Evolutionary conservation across 2,797 vertebrate genomes (phyloP).

Genomic region (Ceryle rudis): DNA sequence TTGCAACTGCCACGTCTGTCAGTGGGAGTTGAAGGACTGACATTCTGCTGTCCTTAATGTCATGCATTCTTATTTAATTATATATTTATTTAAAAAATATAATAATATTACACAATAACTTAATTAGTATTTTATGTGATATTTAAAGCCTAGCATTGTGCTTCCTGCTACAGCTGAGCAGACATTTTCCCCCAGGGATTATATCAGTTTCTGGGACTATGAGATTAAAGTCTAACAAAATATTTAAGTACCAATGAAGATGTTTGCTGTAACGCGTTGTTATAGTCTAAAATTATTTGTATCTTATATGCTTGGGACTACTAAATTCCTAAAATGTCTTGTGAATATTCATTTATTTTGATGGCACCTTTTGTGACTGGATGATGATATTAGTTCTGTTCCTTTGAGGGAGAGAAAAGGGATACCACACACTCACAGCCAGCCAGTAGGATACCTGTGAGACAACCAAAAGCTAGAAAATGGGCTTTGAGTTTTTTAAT

Average conservation of each 20-base stretch:
- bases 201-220: background rate
- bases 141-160: constrained; percentile 13
- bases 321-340: background rate
- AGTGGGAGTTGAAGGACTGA: background rate
- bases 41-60: background rate
- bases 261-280: background rate
- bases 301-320: background rate
- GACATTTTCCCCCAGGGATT: background rate
- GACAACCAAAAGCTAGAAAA: background rate
- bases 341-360: background rate
- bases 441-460: background rate
- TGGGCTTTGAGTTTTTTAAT: background rate
- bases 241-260: background rate
- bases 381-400: background rate
- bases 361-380: background rate
- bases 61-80: constrained; percentile 20
- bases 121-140: constrained; percentile 30
- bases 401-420: background rate
- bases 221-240: background rate
- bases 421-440: background rate
- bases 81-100: background rate
- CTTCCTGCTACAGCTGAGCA: constrained; percentile 17
- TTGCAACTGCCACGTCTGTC: accelerated
- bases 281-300: background rate
- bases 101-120: constrained; percentile 32